Evolutionary conservation across 2,113 vertebrate species (phyloP).

Genomic region (Siniperca chuatsi): DNA sequence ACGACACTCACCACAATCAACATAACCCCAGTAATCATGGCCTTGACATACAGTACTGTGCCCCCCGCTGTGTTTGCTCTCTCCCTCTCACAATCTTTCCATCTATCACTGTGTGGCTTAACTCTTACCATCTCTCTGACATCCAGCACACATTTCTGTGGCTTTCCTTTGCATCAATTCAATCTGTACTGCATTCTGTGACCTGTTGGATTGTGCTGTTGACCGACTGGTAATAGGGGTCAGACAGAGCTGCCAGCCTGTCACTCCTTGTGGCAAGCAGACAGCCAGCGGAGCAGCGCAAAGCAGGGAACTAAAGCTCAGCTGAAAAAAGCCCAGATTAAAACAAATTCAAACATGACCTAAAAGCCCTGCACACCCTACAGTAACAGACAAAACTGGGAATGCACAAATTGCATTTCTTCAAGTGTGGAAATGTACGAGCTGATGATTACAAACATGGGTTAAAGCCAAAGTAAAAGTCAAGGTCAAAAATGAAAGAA

Average conservation of each 20-base stretch:
- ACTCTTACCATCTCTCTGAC: conserved; percentile 28
- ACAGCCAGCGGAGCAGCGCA: conserved; percentile 3
- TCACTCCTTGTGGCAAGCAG: conserved; percentile 7
- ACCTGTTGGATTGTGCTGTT: conserved; percentile 38
- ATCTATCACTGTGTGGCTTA: conserved; percentile 10
- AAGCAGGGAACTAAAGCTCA: conserved; percentile 34
- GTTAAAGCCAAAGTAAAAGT: conserved; percentile 37
- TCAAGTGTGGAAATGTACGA: not conserved
- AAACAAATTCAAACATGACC: conserved; percentile 35
- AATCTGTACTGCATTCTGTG: conserved; percentile 23
- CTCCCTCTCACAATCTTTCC: conserved; percentile 26
- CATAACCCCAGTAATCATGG: conserved; percentile 48
- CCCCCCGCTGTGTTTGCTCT: conserved; percentile 34
- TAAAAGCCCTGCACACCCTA: not conserved
- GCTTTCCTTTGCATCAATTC: conserved; percentile 27
- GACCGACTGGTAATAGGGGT: conserved; percentile 10
- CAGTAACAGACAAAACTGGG: conserved; percentile 13
- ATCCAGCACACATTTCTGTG: conserved; percentile 41
- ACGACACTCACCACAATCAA: conserved; percentile 45
- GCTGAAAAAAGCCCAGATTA: conserved; percentile 16
- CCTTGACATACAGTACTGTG: conserved; percentile 42
- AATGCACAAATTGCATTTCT: not conserved
- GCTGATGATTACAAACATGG: conserved; percentile 15
- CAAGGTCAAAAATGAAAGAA: conserved; percentile 27
- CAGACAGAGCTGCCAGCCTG: conserved; percentile 22